Evolutionary conservation across 1,140 invertebrate species (phyloP).

Genomic region (Chrysomallon squamiferum): DNA sequence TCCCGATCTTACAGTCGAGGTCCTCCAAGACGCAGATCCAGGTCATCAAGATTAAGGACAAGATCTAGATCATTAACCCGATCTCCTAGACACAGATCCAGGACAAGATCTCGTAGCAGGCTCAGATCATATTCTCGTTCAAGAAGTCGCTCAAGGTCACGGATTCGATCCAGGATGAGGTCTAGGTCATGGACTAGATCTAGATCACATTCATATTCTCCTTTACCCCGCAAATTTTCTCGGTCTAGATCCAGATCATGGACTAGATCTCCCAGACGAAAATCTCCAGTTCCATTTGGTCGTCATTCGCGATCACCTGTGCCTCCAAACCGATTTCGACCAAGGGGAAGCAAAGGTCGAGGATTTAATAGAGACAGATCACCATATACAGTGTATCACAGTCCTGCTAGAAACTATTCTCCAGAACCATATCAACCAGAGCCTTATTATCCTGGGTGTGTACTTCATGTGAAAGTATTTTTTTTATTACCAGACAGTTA

Average conservation of each 20-base stretch:
- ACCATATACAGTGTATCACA: too few species aligned
- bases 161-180: constrained; percentile 21
- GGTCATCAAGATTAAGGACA: constrained; percentile 34
- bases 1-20: constrained; percentile 38
- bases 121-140: constrained; percentile 40
- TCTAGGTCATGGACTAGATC: constrained; percentile 8
- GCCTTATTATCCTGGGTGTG: too few species aligned
- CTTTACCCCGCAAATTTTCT: neutral
- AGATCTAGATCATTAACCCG: constrained; percentile 26
- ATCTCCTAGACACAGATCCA: constrained; percentile 9
- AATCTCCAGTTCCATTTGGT: neutral
- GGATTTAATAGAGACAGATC: neutral
- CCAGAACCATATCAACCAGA: too few species aligned
- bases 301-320: neutral
- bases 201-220: neutral
- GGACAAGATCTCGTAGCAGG: constrained; percentile 27
- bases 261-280: neutral
- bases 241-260: neutral
- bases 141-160: constrained; percentile 19
- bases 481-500: too few species aligned
- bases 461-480: too few species aligned
- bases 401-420: too few species aligned
- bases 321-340: too few species aligned
- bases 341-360: neutral
- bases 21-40: constrained; percentile 53